Evolutionary conservation across 2,888 invertebrate species (phyloP).

Genomic region (Nymphalis c-album): DNA sequence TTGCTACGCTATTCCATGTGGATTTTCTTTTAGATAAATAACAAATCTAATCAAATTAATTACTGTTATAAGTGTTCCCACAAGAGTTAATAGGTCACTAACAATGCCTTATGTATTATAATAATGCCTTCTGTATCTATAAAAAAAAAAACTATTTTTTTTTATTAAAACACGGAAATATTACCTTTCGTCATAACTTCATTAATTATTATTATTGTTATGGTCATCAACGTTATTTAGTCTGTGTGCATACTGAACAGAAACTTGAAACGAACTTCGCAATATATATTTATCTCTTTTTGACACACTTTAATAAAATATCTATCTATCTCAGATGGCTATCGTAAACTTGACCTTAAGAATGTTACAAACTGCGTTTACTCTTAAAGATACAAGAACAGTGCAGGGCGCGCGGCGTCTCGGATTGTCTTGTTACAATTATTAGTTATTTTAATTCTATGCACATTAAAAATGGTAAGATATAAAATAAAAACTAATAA

Average conservation of each 20-base stretch:
- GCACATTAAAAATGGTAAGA: constrained; percentile 32
- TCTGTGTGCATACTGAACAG: constrained; percentile 55
- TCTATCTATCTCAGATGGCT: constrained; percentile 48
- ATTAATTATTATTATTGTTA: constrained; percentile 51
- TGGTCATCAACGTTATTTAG: constrained; percentile 57
- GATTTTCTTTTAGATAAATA: too few relatives aligned
- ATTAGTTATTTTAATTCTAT: constrained; percentile 9
- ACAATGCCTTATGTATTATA: too few relatives aligned
- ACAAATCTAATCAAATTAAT: too few relatives aligned
- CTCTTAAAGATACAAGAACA: constrained; percentile 49
- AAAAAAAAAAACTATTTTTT: not conserved
- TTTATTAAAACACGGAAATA: constrained; percentile 19
- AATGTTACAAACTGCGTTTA: constrained; percentile 51
- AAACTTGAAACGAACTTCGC: constrained; percentile 38
- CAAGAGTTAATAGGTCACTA: too few relatives aligned
- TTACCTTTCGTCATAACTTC: constrained; percentile 8
- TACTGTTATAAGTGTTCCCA: too few relatives aligned
- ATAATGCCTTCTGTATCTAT: too few relatives aligned
- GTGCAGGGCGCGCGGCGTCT: constrained; percentile 49
- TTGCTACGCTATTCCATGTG: too few relatives aligned
- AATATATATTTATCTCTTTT: constrained; percentile 46
- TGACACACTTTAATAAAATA: constrained; percentile 32
- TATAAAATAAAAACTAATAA: not conserved
- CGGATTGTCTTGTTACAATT: constrained; percentile 2
- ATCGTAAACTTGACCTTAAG: constrained; percentile 73